phyloP scores from a whole-genome alignment of 2,113 vertebrate species.

The Myiozetetes cayanensis region DNA sequence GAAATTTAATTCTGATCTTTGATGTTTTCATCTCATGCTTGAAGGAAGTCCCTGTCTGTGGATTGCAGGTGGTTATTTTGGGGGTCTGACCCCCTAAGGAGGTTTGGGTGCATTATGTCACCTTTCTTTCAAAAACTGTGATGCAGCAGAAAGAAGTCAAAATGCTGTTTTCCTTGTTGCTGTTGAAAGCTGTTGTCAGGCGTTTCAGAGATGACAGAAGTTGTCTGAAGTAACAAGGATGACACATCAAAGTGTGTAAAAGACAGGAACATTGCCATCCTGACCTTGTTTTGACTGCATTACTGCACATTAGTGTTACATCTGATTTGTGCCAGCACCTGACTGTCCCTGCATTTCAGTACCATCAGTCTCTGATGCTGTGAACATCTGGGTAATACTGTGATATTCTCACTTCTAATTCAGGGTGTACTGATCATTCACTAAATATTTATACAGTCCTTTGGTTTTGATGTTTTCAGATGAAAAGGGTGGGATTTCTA shows the following conservation, averaged over 20 bases:
- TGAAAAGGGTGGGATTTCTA: neutral
- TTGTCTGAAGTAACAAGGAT: neutral
- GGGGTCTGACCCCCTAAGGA: neutral
- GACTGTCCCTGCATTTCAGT: neutral
- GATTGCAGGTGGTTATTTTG: neutral
- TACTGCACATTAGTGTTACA: neutral
- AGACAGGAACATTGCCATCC: neutral
- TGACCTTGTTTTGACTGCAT: neutral
- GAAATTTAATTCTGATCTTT: neutral
- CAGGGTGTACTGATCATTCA: neutral
- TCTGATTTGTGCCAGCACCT: neutral
- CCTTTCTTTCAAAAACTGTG: neutral
- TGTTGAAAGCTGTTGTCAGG: neutral
- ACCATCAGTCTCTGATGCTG: neutral
- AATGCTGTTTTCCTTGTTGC: neutral
- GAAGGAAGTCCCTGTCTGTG: neutral
- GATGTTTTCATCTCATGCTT: neutral
- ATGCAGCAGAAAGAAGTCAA: neutral
- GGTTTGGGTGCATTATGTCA: neutral
- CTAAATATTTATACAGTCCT: neutral
- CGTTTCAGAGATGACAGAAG: neutral
- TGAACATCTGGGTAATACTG: neutral
- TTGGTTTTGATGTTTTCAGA: slow-evolving; percentile 22
- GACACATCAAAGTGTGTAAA: neutral
- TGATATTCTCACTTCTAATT: neutral